Base-by-base conservation (phyloP, 2,113 vertebrate species). In the human region DNA sequence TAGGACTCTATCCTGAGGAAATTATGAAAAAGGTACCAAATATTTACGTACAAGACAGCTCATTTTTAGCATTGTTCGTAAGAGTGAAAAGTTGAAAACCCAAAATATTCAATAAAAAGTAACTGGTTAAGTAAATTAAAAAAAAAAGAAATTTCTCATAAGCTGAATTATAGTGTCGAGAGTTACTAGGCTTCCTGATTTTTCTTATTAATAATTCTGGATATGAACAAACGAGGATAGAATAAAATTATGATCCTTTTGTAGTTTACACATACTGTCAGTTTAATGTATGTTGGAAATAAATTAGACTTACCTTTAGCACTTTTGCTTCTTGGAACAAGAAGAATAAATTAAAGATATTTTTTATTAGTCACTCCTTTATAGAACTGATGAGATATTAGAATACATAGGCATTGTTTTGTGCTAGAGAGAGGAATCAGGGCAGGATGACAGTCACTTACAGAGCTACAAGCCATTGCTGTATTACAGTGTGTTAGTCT, bases 141-240 rank as follows among this genome's bases (percentile, higher is more conserved):
- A 45, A 45, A 45, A 45, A 45, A 45, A 96, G 52, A 68, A 82
- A 89, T 86, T 64, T 96, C 27, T 90, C 17, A 52, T 22, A 73
- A 22, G 40, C n/a, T 81, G 30, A 78, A 86, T 66, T 82, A 48
- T 20, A 85, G 52, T 81, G 3, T 52, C 78, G 78, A 72, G 30
- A 81, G 23, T 94, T 94, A 86, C 30, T 91, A 38, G 4, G 25
- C 3, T 68, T 88, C 50, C 20, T 75, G 16, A 79, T 52, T 95
- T 84, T 82, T 95, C 45, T 59, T 23, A 82, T 90, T 97, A 96
- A 52, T 92, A 81, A 85, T 76, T 86, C 22, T 9, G 94, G n/a
- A 93, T 61, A 52, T 32, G 30, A 85, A 27, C 20, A 35, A 89
- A 55, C n/a, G 32, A 72, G 20, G 6, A 61, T 14, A 70, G 23